These are phyloP conservation scores for Orthosia gracilis DNA, from an alignment of 2,888 invertebrate species.

Conservation along the genomic window DNA sequence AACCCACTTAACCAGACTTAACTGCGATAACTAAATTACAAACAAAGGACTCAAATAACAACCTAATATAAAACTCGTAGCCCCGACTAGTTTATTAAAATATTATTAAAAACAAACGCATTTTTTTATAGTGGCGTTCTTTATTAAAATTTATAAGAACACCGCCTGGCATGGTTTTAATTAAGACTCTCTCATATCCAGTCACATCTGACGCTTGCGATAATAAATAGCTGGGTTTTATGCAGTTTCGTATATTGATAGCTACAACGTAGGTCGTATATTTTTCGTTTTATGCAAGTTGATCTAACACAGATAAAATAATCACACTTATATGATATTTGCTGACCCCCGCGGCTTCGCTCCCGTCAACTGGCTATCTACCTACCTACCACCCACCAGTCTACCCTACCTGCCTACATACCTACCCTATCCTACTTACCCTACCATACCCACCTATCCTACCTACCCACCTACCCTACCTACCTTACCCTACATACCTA, in stretches of 20 bases:
- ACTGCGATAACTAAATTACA: neutral
- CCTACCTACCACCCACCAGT: too few species aligned
- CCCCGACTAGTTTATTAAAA: conserved; percentile 63
- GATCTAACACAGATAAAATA: too few species aligned
- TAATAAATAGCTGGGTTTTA: conserved; percentile 61
- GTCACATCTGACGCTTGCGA: conserved; percentile 68
- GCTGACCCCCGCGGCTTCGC: too few species aligned
- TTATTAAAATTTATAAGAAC: conserved; percentile 69
- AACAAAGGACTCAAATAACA: conserved; percentile 16
- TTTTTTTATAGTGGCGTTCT: conserved; percentile 59
- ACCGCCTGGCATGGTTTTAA: conserved; percentile 69
- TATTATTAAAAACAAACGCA: conserved; percentile 52
- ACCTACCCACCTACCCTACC: too few species aligned
- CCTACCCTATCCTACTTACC: too few species aligned
- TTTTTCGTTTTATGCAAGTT: too few species aligned
- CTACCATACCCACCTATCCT: too few species aligned
- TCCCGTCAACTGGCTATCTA: too few species aligned
- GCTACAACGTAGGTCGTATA: neutral
- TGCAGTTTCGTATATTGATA: conserved; percentile 37
- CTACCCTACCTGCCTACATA: too few species aligned
- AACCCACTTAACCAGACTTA: too few species aligned
- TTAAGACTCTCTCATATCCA: conserved; percentile 73
- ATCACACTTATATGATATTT: too few species aligned
- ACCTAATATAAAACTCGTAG: conserved; percentile 41
- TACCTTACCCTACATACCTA: too few species aligned